Evolutionary conservation across 2,888 invertebrate species (phyloP), one percentile per base, ranked within the genome.

Genomic region (Nowickia ferox): DNA sequence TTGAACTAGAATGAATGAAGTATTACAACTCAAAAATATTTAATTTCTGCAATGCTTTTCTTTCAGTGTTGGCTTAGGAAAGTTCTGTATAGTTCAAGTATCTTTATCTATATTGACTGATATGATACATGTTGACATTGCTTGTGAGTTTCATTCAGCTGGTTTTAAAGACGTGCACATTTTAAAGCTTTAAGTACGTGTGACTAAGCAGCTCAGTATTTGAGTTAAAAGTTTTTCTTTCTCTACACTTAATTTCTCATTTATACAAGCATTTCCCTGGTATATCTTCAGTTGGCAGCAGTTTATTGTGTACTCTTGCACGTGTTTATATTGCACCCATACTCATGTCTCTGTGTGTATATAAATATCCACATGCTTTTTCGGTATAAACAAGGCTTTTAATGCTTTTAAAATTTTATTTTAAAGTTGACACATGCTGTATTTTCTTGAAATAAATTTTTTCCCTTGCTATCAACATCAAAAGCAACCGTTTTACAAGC

Each of bases 401-500:
- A 55, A 51, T 53, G 9, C 5, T 63, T 75, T 30, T 42, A 42
- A 51, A 44, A 42, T 11, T 53, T 19, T 59, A 51, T 61, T 48
- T 71, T 30, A 46, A 61, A 75, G 42, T 22, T 17, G n/a, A 74
- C 19, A 46, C 80, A 46, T n/a, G 30, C 4, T 38, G 22, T 22
- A 22, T 59, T 30, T 17, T 8, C 8, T 9, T 19, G 0, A 30
- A 30, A 22, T 10, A n/a, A 22, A 2, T 40, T 17, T 42, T 44
- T n/a, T 53, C 48, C 38, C 1, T 46, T 61, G 51, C 15, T 11
- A 30, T 19, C 46, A 75, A 63, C 55, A 74, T 66, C 19, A 42
- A 46, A 61, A n/a, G 22, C 53, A 46, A 42, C 4, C 30, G 15
- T 65, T 65, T 76, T 53, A 44, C 22, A 75, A 42, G n/a, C 63